Conservation (phyloP, 2,113 vertebrate genomes). For the Drymodes brunneopygia region DNA sequence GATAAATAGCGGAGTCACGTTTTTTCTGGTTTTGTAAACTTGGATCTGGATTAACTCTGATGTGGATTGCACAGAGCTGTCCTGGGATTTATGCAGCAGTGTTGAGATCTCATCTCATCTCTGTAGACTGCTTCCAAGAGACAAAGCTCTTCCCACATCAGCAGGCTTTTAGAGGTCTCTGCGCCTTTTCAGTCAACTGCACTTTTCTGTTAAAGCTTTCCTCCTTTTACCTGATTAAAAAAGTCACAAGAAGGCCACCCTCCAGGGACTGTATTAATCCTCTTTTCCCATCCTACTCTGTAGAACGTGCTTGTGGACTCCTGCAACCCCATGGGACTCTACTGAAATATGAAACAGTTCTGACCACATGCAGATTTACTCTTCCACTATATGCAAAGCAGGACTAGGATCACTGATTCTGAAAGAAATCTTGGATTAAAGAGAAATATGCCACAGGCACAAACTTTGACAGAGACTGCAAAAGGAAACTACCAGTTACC, state of each 20-base stretch:
- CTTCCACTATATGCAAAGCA: not conserved
- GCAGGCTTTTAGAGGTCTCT: conserved; percentile 22
- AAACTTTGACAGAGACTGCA: not conserved
- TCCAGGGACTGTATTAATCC: not conserved
- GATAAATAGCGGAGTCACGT: not conserved
- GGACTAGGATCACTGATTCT: not conserved
- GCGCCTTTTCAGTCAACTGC: not conserved
- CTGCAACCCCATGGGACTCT: not conserved
- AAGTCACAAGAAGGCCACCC: not conserved
- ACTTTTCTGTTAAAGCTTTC: not conserved
- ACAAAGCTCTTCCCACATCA: conserved; percentile 25
- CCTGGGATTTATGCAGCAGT: not conserved
- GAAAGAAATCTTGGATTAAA: not conserved
- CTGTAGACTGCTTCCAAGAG: conserved; percentile 28
- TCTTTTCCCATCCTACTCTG: not conserved
- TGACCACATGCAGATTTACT: conserved; percentile 14
- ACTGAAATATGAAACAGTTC: not conserved
- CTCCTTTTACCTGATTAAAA: conserved; percentile 15
- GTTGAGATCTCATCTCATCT: conserved; percentile 17
- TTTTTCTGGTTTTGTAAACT: conserved; percentile 38
- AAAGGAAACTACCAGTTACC: not conserved
- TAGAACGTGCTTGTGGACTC: not conserved
- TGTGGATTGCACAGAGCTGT: conserved; percentile 9
- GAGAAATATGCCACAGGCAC: not conserved
- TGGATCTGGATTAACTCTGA: conserved; percentile 29